A percentile compares a stretch with the other conserved stretches of the same genome.
Evolutionary conservation across 2,888 invertebrate species (phyloP).

Genomic region (Trichacis sp.): DNA sequence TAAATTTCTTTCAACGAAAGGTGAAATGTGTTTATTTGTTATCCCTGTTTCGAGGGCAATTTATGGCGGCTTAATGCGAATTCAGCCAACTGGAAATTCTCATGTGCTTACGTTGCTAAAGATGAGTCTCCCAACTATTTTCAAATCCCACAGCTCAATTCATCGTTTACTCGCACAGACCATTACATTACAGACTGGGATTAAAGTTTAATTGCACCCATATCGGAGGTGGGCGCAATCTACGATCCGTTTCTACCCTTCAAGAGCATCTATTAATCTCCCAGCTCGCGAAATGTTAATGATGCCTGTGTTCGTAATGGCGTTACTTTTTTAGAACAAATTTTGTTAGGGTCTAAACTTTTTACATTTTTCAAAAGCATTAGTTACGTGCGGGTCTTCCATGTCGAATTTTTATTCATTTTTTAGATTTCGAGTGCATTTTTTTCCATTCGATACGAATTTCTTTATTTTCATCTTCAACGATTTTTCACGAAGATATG

Average conservation of each 20-base stretch:
- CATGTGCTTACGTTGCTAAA: neutral
- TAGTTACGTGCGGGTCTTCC: too few relatives aligned
- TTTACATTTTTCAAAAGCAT: too few relatives aligned
- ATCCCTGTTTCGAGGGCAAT: neutral
- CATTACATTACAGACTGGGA: slow-evolving; percentile 11
- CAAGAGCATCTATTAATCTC: neutral
- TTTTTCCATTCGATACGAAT: too few relatives aligned
- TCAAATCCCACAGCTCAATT: slow-evolving; percentile 13
- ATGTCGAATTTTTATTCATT: too few relatives aligned
- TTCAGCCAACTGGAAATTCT: slow-evolving; percentile 1
- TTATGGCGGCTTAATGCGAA: neutral
- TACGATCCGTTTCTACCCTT: neutral
- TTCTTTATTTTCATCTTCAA: too few relatives aligned
- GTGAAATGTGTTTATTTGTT: neutral
- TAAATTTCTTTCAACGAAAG: neutral
- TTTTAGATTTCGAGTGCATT: too few relatives aligned
- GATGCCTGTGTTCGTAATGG: too few relatives aligned
- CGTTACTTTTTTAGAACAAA: too few relatives aligned
- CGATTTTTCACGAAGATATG: too few relatives aligned
- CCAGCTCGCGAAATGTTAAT: slow-evolving; percentile 8
- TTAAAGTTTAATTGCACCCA: slow-evolving; percentile 18
- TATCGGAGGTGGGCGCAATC: neutral
- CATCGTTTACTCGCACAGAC: slow-evolving; percentile 7
- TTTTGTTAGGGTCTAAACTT: too few relatives aligned
- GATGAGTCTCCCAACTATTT: slow-evolving; percentile 5